Evolutionary conservation across 2,797 vertebrate genomes (phyloP), one percentile per base, ranked within the genome.

Genomic region (Argentina silus): DNA sequence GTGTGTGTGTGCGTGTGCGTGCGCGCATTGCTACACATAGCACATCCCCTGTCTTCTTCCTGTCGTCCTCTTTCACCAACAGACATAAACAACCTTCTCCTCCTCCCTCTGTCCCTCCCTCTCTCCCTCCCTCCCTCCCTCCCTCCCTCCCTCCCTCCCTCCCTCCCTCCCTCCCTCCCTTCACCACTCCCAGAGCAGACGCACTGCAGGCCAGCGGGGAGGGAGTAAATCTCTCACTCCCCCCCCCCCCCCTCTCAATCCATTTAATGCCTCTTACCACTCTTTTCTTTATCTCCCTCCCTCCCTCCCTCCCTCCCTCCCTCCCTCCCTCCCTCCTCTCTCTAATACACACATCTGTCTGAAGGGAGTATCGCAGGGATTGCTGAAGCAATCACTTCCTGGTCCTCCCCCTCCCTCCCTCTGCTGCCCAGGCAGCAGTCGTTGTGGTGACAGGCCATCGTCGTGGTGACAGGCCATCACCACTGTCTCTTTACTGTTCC

Each of bases 351-450:
- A 62, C 55, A 72, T 73, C 53, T 53, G 44, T 55, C 14, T 70
- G 45, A 68, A 78, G 74, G 59, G 69, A 77, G 53, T 42, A 45
- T 65, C 64, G 80, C 72, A 43, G 70, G 77, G 53, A 80, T 66
- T 3, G 71, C 74, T 76, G 73, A 69, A 50, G 66, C 50, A 53
- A 7, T 55, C 23, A 42, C 66, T 77, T 84, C 43, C 73, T 78
- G 61, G 5, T 66, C 43, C 61, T 67, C 47, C 6, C 67, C 55
- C 59, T 70, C 67, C 55, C 61, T 72, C 69, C 47, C 62, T 59
- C 67, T 73, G 57, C 48, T 61, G 74, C 53, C n/a, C 62, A 69
- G 72, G 60, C 75, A 80, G 73, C 27, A 47, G 78, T 76, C 76
- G 74, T 70, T 59, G 48, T 74, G 65, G 3, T 55, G 62, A 70